Conservation (phyloP, 2,113 vertebrate genomes). For the Lepisosteus oculatus region DNA sequence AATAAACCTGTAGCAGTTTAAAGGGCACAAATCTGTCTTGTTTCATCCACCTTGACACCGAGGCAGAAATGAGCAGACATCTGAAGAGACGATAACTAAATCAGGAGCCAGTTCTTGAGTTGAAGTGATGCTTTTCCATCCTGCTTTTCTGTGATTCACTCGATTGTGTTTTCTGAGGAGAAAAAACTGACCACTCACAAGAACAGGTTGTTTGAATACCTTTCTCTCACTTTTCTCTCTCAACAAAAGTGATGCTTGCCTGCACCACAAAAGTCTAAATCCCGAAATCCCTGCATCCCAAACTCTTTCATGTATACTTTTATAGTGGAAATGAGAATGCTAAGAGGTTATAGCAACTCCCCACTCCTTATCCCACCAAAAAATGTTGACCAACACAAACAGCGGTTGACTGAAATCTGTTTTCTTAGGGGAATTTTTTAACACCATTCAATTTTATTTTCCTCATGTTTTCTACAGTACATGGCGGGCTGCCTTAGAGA, state of each 20-base stretch:
- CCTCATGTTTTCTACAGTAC: constrained; percentile 12
- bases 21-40: too few species aligned
- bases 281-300: background rate
- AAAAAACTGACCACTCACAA: too few species aligned
- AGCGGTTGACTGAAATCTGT: background rate
- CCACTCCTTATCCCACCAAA: background rate
- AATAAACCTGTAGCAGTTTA: too few species aligned
- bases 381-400: constrained; percentile 4
- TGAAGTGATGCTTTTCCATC: too few species aligned
- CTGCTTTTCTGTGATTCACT: background rate
- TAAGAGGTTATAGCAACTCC: background rate
- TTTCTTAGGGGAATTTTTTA: constrained; percentile 11
- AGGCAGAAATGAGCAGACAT: too few species aligned
- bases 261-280: background rate
- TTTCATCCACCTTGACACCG: too few species aligned
- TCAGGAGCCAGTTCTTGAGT: too few species aligned
- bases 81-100: too few species aligned
- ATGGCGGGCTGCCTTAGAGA: constrained; percentile 18
- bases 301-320: background rate
- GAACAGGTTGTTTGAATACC: background rate
- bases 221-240: background rate
- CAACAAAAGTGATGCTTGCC: background rate
- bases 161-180: background rate
- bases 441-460: constrained; percentile 18
- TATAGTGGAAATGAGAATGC: background rate